phyloP scores from a whole-genome alignment of 1,140 invertebrate species.

The Goniozus legneri region DNA sequence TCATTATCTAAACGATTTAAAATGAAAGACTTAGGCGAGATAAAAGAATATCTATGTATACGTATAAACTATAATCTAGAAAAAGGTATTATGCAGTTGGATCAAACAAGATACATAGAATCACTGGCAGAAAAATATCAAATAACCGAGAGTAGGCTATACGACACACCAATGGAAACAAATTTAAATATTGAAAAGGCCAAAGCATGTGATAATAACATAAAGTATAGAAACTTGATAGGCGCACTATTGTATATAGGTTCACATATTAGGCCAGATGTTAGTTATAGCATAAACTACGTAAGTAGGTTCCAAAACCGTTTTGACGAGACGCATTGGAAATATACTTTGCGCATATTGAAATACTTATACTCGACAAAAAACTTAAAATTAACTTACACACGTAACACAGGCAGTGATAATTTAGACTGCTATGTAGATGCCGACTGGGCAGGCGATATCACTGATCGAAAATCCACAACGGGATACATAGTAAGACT shows the following conservation, averaged over 20 bases:
- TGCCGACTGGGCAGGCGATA: slow-evolving; percentile 5
- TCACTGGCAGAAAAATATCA: no score
- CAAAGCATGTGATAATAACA: background rate
- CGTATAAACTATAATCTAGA: background rate
- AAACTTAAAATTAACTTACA: no score
- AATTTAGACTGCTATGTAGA: background rate
- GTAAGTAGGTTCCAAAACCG: background rate
- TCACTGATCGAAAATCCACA: slow-evolving; percentile 5
- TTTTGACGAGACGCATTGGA: background rate
- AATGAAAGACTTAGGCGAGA: slow-evolving; percentile 1
- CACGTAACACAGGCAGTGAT: no score
- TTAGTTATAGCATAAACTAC: background rate
- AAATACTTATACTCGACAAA: no score
- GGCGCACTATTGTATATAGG: background rate
- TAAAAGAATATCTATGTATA: background rate
- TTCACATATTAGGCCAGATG: background rate
- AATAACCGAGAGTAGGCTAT: no score
- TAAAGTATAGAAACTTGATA: background rate
- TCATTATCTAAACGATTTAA: background rate
- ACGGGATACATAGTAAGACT: background rate
- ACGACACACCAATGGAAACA: background rate
- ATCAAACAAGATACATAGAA: background rate
- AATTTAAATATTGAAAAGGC: background rate
- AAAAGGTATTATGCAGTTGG: background rate
- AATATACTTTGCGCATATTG: no score